phyloP scores from a whole-genome alignment of 2,888 invertebrate species.

The Xestia ashworthii region DNA sequence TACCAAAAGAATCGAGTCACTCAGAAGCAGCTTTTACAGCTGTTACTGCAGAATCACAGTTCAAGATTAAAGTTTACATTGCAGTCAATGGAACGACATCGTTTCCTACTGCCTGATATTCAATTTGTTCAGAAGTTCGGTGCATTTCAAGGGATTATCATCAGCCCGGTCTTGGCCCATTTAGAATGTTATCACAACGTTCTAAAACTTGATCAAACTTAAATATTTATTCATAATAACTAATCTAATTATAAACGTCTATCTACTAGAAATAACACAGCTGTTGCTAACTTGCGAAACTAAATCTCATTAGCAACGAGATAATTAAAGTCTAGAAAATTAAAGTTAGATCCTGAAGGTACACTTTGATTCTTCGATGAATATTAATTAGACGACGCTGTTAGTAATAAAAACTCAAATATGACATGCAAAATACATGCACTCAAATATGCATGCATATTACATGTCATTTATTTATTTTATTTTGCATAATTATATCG shows the following conservation, averaged over 20 bases:
- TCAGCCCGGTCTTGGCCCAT: not conserved
- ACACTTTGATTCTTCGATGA: not conserved
- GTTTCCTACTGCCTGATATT: not conserved
- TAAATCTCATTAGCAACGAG: constrained; percentile 42
- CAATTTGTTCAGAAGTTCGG: not conserved
- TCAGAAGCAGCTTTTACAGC: not conserved
- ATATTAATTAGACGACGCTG: not conserved
- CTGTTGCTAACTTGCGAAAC: constrained; percentile 36
- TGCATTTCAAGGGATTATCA: not conserved
- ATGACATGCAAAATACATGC: not conserved
- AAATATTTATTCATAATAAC: not conserved
- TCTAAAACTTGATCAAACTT: not conserved
- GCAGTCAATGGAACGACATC: not conserved
- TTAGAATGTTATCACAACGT: not conserved
- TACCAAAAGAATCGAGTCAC: not conserved
- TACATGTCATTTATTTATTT: too few species aligned
- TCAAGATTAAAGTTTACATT: not conserved
- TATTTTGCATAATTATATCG: too few species aligned
- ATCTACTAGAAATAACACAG: constrained; percentile 17
- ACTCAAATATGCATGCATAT: too few species aligned
- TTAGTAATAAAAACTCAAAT: not conserved
- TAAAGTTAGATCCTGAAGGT: constrained; percentile 8
- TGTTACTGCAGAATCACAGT: not conserved
- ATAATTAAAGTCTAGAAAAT: constrained; percentile 39
- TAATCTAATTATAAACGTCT: constrained; percentile 13